Evolutionary conservation across 53 echinoderm and acorn worm genomes (phyloP), one percentile per base, ranked within the genome.

Genomic region (Holothuria scabra): DNA sequence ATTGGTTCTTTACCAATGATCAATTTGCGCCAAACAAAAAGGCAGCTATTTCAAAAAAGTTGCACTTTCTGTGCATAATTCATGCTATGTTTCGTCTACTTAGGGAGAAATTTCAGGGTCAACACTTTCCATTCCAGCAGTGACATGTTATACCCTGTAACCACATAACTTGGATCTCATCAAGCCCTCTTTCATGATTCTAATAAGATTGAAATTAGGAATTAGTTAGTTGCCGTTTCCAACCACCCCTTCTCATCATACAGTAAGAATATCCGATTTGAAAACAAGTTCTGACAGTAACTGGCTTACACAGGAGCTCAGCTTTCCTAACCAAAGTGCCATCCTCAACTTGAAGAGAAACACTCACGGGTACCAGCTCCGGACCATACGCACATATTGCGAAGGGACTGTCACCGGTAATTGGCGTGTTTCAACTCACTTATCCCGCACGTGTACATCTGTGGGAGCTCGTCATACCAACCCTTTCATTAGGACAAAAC

Each of bases 351-450:
- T 72, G 72, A 72, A 22, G 46, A 72, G 72, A 72, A 72, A 18
- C 72, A 72, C 46, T 72, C 72, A 22, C 25, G 25, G 25, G 37
- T 8, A 44, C 46, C 72, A 72, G 49, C 46, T 49, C 20, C 46
- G 48, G 72, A 72, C 72, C 72, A 48, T 46, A 46, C 25, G 72
- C 72, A 44, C 22, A 24, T 25, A 9, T 69, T 72, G 48, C 44
- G 25, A 25, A 25, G 13, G 41, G 37, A n/a, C 24, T 72, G 72
- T 72, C 46, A 48, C 44, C 10, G 46, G 19, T 48, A 72, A 44
- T 78, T 18, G 56, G 78, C 11, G 78, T 78, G 78, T 78, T 78
- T 78, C 32, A 59, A 58, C 78, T 78, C 78, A 56, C 58, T 56
- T 31, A 31, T 10, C 57, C 31, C 58, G 78, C 78, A 78, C 78